Base-by-base conservation (phyloP, 2,888 invertebrate species). In the Heliothis peltigera region DNA sequence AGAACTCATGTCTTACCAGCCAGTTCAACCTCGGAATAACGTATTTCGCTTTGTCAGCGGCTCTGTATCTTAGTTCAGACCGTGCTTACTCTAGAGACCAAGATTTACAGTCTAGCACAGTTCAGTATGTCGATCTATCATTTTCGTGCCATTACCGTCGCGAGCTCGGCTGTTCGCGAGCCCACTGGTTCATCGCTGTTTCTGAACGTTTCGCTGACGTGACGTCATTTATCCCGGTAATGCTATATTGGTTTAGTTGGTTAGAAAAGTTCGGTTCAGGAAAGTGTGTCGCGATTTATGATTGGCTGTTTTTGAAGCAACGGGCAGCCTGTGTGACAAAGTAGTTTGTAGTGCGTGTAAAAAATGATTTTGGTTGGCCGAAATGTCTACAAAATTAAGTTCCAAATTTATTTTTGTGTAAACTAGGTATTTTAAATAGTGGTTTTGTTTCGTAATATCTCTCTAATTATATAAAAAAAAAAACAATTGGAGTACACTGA, bases 141-240 rank as follows among this genome's bases (percentile, higher is more conserved):
- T 88, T 85, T 88, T 87, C 89, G 73, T 88, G 79, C 89, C 91
- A 91, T 91, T 91, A 91, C 85, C 83, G 82, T 80, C 82, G 62
- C 63, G 49, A 32, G 70, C 48, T 35, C 19, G 39, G 22, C 54
- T 35, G 56, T 19, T 49, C 64, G 53, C 43, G 64, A n/a, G 49
- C 56, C 64, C 75, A 56, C 25, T 70, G 66, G 74, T 47, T 75
- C 61, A 51, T n/a, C 55, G 42, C 44, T 48, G 59, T 44, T 32
- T 63, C 53, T 43, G 8, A 46, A 47, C 28, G 35, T 73, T 65
- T 43, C 25, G 47, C 62, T 64, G 79, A 72, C 72, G 53, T 55
- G 17, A 56, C 59, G 53, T 72, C 75, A 78, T 77, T 77, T 77
- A 69, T 78, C 57, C 64, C 49, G 49, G 64, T 75, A 64, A 77